These are phyloP conservation scores for Diplazon laetatorius DNA, from an alignment of 2,888 invertebrate species.

Conservation along the genomic window DNA sequence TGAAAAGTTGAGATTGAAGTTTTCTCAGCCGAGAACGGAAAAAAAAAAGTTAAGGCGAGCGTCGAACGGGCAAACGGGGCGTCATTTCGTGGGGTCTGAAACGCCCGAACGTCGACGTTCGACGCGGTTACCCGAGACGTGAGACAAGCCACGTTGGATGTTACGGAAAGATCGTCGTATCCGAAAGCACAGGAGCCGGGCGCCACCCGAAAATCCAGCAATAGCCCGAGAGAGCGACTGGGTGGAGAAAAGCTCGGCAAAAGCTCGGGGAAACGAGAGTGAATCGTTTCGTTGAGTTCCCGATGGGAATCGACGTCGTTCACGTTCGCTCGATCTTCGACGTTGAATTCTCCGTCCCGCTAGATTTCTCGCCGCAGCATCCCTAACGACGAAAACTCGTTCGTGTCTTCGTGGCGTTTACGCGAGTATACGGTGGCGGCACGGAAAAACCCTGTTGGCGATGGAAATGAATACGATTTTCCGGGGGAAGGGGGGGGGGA, in stretches of 20 bases:
- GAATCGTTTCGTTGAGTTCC: constrained; percentile 55
- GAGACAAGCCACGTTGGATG: constrained; percentile 44
- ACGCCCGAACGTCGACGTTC: not conserved
- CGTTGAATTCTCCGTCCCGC: constrained; percentile 22
- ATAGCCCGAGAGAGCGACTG: constrained; percentile 3
- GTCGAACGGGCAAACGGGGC: constrained; percentile 37
- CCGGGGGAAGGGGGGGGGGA: too few species aligned
- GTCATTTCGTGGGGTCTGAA: constrained; percentile 45
- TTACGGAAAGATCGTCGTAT: constrained; percentile 49
- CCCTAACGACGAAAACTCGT: constrained; percentile 51
- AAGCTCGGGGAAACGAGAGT: too few species aligned
- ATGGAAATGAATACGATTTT: constrained; percentile 34
- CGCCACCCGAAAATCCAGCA: too few species aligned
- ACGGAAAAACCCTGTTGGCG: constrained; percentile 11
- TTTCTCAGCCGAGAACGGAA: constrained; percentile 73
- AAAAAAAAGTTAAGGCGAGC: constrained; percentile 74
- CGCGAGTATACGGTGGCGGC: too few species aligned
- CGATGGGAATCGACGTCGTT: constrained; percentile 56
- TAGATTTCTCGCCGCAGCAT: not conserved
- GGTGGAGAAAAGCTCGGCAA: constrained; percentile 27
- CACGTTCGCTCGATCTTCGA: constrained; percentile 47
- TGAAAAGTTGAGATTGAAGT: constrained; percentile 78
- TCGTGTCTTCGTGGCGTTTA: constrained; percentile 5
- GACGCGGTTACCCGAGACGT: too few species aligned
- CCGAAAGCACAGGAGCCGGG: too few species aligned